Evolutionary conservation across 2,113 vertebrate species (phyloP).

Genomic region (Amazona guildingii): DNA sequence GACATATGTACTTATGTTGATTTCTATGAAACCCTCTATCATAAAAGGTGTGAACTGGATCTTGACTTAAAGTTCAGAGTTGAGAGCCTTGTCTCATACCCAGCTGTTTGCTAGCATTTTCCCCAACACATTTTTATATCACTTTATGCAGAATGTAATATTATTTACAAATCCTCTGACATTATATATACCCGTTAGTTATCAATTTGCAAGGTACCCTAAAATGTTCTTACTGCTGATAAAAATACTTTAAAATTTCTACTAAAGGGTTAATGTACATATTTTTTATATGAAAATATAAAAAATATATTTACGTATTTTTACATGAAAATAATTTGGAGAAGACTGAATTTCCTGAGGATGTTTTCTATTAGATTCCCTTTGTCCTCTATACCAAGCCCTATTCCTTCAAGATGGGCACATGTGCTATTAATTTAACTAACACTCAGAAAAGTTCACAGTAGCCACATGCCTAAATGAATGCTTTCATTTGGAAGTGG

Average conservation of each 20-base stretch:
- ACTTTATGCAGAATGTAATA: background rate
- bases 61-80: background rate
- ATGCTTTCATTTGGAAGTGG: background rate
- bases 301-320: background rate
- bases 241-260: background rate
- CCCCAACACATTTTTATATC: background rate
- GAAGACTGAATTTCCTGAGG: background rate
- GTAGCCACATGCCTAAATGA: background rate
- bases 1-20: background rate
- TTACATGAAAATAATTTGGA: background rate
- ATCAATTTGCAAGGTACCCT: background rate
- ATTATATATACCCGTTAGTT: background rate
- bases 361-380: background rate
- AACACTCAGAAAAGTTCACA: background rate
- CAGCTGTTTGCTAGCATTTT: background rate
- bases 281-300: background rate
- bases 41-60: background rate
- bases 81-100: background rate
- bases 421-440: background rate
- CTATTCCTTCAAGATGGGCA: background rate
- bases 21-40: background rate
- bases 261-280: background rate
- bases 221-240: background rate
- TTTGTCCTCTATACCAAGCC: background rate
- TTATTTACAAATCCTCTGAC: background rate